Base-by-base conservation (phyloP, 2,797 vertebrate genomes). In the Enteromius treurensis region DNA sequence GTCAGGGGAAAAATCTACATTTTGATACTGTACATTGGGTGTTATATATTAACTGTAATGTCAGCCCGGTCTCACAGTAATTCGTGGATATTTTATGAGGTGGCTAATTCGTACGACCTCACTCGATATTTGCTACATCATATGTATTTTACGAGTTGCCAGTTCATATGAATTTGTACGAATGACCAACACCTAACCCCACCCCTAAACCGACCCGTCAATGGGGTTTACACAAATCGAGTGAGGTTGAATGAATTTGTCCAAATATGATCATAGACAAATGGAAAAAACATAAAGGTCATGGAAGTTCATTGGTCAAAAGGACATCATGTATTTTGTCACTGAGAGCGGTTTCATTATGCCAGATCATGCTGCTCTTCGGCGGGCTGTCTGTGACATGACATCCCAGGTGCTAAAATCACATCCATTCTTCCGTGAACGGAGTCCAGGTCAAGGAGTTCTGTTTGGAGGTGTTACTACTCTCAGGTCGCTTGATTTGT, bases 381-480 rank as follows among this genome's bases (percentile, higher is more conserved):
- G n/a, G 13, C 5, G 11, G 34, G 68, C 49, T 19, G 51, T 29
- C 49, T 1, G 29, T 37, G 49, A 60, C 34, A 53, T 80, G 49
- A 47, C 68, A 80, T 62, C 37, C 26, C 79, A 47, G 40, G 53
- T 47, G 68, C 32, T 71, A 32, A 73, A 81, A 47, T 73, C 69
- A 42, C 53, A 71, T 69, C 53, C 53, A 9, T 17, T 81, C 79
- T n/a, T 60, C 37, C 7, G 21, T 74, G 69, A 74, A 64, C 10
- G 0, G 42, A 45, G 79, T 73, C 69, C 42, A 23, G 69, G 69
- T 64, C 42, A 81, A 74, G 69, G 13, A 51, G 53, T 21, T 21
- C 29, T 64, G 15, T 71, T 73, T 2, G 0, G 19, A 13, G 55
- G 15, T n/a, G 55, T 71, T 49, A 6, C 51, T 64, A 49, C 51